phyloP scores from a whole-genome alignment of 53 echinoderm and acorn worm species.

The Paelopatides confundens region DNA sequence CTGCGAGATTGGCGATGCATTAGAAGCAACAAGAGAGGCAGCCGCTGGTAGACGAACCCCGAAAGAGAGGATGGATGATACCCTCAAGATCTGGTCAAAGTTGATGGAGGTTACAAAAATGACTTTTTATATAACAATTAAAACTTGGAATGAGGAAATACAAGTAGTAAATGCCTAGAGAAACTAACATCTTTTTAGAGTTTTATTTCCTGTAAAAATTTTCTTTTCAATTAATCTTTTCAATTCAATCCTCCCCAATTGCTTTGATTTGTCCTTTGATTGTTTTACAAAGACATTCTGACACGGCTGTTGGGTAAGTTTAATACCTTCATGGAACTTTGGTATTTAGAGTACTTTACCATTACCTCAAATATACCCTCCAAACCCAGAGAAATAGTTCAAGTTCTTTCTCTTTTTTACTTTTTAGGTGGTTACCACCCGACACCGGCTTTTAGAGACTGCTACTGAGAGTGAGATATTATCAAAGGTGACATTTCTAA shows the following conservation, averaged over 20 bases:
- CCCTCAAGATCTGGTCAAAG: slow-evolving; percentile 87
- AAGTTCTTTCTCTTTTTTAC: background rate
- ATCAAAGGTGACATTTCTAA: slow-evolving; percentile 66
- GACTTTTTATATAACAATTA: too few species aligned
- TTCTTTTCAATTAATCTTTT: too few species aligned
- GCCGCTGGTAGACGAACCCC: slow-evolving; percentile 84
- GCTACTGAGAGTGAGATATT: slow-evolving; percentile 91
- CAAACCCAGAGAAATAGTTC: too few species aligned
- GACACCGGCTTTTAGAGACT: slow-evolving; percentile 87
- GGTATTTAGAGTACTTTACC: background rate
- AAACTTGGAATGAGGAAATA: too few species aligned
- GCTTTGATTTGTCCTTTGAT: too few species aligned
- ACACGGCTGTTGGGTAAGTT: too few species aligned
- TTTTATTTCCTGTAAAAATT: too few species aligned
- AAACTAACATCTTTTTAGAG: too few species aligned
- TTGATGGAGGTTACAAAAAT: slow-evolving; percentile 83
- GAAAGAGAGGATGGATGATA: slow-evolving; percentile 90
- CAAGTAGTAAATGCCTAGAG: too few species aligned
- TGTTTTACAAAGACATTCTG: too few species aligned
- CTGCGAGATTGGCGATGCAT: slow-evolving; percentile 82
- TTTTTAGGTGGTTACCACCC: slow-evolving; percentile 72
- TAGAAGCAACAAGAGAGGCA: slow-evolving; percentile 80
- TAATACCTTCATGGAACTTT: too few species aligned
- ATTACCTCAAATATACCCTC: background rate
- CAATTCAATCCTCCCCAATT: too few species aligned